These are phyloP conservation scores for Plutella xylostella DNA, from an alignment of 2,888 invertebrate species.

Conservation along the genomic window DNA sequence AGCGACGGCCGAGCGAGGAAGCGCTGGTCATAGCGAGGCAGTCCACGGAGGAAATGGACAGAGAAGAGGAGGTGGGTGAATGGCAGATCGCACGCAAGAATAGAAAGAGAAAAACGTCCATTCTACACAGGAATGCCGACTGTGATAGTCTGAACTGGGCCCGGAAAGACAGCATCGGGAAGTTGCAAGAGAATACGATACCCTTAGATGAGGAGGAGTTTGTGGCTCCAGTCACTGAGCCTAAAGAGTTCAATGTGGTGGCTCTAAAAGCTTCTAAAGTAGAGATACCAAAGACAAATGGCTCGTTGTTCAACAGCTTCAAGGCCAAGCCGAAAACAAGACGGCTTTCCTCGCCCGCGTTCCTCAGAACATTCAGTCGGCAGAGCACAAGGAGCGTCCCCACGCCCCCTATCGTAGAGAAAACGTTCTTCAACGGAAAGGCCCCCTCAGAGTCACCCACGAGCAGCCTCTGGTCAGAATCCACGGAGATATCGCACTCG, in stretches of 20 bases:
- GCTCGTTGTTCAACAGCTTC: constrained; percentile 57
- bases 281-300: constrained; percentile 52
- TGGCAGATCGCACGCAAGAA: constrained; percentile 61
- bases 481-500: constrained; percentile 56
- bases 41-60: constrained; percentile 68
- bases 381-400: constrained; percentile 56
- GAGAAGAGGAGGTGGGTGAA: constrained; percentile 55
- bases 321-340: constrained; percentile 63
- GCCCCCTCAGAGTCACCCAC: constrained; percentile 57
- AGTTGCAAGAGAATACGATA: constrained; percentile 60
- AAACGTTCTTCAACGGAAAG: constrained; percentile 50
- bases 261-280: constrained; percentile 27
- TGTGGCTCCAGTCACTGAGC: constrained; percentile 59
- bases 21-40: constrained; percentile 72
- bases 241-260: constrained; percentile 43
- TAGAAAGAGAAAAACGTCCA: constrained; percentile 58
- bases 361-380: constrained; percentile 67
- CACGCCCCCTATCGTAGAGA: constrained; percentile 42
- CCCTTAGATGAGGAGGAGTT: constrained; percentile 69
- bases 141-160: constrained; percentile 44
- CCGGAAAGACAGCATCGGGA: constrained; percentile 44
- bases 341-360: constrained; percentile 71
- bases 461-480: constrained; percentile 59
- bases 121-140: constrained; percentile 48
- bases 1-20: constrained; percentile 81